These are phyloP conservation scores for Azemiops feae DNA, from an alignment of 2,113 vertebrate species.

Conservation along the genomic window DNA sequence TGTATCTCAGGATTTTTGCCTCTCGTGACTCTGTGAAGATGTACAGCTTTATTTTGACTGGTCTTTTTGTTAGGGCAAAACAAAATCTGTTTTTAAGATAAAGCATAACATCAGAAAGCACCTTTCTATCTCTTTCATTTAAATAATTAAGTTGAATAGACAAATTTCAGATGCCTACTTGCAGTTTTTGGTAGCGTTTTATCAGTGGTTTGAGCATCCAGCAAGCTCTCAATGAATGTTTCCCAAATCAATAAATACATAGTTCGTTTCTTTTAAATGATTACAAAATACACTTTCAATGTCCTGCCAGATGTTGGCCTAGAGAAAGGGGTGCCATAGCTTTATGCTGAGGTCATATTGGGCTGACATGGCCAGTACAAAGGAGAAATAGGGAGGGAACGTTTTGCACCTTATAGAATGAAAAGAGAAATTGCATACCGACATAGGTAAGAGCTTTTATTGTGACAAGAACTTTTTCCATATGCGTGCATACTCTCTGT, in stretches of 20 bases:
- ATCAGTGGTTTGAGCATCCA: conserved; percentile 53
- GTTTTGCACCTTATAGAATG: conserved; percentile 89
- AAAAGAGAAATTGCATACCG: conserved; percentile 81
- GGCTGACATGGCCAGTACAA: conserved; percentile 78
- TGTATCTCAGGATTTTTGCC: neutral
- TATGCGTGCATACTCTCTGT: conserved; percentile 94
- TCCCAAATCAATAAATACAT: conserved; percentile 40
- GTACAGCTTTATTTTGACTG: conserved; percentile 20
- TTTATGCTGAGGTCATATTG: conserved; percentile 69
- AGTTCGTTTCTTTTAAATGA: conserved; percentile 13
- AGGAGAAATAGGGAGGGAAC: conserved; percentile 79
- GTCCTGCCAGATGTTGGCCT: conserved; percentile 63
- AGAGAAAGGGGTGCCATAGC: conserved; percentile 69
- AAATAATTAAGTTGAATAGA: neutral
- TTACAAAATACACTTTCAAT: conserved; percentile 64
- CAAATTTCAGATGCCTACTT: conserved; percentile 45
- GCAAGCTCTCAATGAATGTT: conserved; percentile 30
- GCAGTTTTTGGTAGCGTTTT: conserved; percentile 47
- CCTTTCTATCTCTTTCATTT: conserved; percentile 42
- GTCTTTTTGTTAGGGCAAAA: conserved; percentile 43
- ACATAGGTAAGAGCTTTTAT: conserved; percentile 87
- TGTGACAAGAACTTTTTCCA: conserved; percentile 87
- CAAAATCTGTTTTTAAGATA: conserved; percentile 48
- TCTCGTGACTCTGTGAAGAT: conserved; percentile 21
- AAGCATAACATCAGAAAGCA: neutral